Evolutionary conservation across 2,113 vertebrate species (phyloP).

Genomic region (Hoplias malabaricus): DNA sequence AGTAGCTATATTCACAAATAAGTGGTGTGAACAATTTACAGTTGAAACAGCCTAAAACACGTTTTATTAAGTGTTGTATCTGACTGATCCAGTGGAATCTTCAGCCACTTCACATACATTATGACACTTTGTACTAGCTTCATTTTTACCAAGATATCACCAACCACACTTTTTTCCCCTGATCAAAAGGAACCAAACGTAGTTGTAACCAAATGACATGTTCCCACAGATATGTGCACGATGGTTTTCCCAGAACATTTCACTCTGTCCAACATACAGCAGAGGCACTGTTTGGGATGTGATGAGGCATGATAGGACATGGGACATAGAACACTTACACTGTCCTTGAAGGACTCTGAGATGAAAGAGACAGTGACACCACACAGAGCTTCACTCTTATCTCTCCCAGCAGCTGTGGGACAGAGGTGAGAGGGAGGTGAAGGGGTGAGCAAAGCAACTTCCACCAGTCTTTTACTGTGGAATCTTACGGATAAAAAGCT

Average conservation of each 20-base stretch:
- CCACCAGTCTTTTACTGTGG: not conserved
- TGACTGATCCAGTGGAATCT: too few relatives aligned
- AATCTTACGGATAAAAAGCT: constrained; percentile 11
- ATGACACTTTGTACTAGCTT: too few relatives aligned
- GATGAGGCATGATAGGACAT: not conserved
- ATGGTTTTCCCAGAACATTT: constrained; percentile 24
- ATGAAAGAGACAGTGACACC: constrained; percentile 19
- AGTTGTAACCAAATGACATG: too few relatives aligned
- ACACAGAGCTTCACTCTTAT: constrained; percentile 12
- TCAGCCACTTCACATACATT: too few relatives aligned
- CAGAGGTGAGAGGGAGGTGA: not conserved
- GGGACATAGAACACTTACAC: not conserved
- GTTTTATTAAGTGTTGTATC: too few relatives aligned
- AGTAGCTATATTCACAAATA: too few relatives aligned
- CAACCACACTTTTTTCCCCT: too few relatives aligned
- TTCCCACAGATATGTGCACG: too few relatives aligned
- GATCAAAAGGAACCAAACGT: too few relatives aligned
- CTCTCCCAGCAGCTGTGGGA: constrained; percentile 17
- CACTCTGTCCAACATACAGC: not conserved
- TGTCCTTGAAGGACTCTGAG: not conserved
- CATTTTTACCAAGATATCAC: too few relatives aligned
- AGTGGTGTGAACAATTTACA: too few relatives aligned
- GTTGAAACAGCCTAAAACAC: too few relatives aligned
- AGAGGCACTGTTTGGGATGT: not conserved
- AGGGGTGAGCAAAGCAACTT: not conserved